Evolutionary conservation across 2,113 vertebrate species (phyloP), one percentile per base, ranked within the genome.

Genomic region (Corydoras maculifer): DNA sequence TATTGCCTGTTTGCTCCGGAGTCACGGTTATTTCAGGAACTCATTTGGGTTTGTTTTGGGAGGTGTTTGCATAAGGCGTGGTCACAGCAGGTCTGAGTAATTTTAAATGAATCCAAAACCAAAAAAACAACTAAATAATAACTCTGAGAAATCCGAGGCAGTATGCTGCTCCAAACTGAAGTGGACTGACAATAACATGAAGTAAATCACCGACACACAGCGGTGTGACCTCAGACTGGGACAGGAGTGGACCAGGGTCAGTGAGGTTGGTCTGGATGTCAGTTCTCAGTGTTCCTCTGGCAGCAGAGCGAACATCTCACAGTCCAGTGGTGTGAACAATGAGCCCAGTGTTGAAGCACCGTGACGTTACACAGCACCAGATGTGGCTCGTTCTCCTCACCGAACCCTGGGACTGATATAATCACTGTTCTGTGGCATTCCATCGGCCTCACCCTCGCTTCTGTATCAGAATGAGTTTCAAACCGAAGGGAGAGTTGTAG

Each of bases 1-100:
- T 77, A 65, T 69, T 76, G 58, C 75, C n/a, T 32, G 68, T 66
- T 59, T 65, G 18, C 65, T 69, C 70, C 55, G 8, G 59, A 43
- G 15, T 62, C 18, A 18, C 54, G 64, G n/a, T 67, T 6, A 60
- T 67, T 66, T 29, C 58, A 73, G 60, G 12, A n/a, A 55, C 30
- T 66, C 1, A 60, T 66, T 66, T 60, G 49, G 50, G 8, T 53
- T 61, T 72, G 60, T 50, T 32, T 12, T 35, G 58, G 18, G 30
- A 77, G 60, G 30, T 61, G 54, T 61, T 66, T 18, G n/a, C 64
- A 78, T 53, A 55, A 25, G 50, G 50, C 62, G 63, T 62, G 68
- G 64, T 61, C 65, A 61, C 12, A 65, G 48, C 63, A 68, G 29
- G 15, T 53, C 70, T 59, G 35, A 68, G 50, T 18, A 25, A 18